Percentiles rank a stretch among this genome's conserved stretches.
Conservation (phyloP, 2,113 vertebrate species). For the Myiozetetes cayanensis region DNA sequence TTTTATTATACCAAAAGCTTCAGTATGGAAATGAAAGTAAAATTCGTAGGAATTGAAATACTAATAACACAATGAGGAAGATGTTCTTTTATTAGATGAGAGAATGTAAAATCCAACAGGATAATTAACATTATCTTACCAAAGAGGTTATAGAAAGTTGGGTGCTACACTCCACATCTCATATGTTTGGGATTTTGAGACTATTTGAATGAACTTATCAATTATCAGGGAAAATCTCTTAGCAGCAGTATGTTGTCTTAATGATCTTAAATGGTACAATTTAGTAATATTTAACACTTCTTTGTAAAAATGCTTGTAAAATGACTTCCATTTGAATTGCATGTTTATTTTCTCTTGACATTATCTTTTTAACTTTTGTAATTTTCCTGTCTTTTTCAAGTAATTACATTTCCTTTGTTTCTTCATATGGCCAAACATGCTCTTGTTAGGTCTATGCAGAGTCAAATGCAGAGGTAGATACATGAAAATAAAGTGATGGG, state of each 20-base stretch:
- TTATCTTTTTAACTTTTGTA: background rate
- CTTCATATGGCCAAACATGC: background rate
- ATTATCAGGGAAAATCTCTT: background rate
- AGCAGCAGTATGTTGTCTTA: background rate
- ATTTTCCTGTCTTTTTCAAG: background rate
- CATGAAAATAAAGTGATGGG: conserved; percentile 7
- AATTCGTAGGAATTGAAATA: background rate
- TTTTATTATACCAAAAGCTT: background rate
- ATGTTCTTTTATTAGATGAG: background rate
- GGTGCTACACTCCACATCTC: background rate
- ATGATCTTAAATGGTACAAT: background rate
- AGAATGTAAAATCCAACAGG: background rate
- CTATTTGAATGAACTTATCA: background rate
- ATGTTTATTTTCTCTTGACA: background rate
- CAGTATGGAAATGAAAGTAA: background rate
- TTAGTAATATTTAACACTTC: background rate
- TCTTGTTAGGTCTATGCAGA: background rate
- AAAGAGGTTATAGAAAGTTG: background rate
- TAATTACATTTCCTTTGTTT: background rate
- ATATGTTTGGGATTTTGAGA: background rate
- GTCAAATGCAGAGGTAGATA: background rate
- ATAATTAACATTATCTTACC: background rate
- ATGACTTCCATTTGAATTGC: background rate
- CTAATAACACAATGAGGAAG: background rate
- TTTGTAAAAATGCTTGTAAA: background rate